Base-by-base conservation (phyloP, 2,888 invertebrate genomes). In the Chaitophorus viminalis region DNA sequence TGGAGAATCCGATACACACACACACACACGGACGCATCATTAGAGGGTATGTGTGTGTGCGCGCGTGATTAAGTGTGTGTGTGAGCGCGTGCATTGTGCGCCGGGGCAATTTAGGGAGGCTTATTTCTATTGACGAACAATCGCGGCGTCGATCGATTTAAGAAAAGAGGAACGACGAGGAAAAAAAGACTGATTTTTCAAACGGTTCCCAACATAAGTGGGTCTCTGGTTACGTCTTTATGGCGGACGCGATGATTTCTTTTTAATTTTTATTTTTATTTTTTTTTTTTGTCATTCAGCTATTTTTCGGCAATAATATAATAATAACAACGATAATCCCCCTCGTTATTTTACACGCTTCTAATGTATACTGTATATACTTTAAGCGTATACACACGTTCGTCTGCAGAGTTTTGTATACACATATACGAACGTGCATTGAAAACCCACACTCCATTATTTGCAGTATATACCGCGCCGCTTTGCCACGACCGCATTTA, bases 181-280 rank as follows among this genome's bases (percentile, higher is more conserved):
- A 36, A 74, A 70, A 77, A 83, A 83, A 76, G 17, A 68, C 39
- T 76, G 84, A 84, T 84, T 76, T 84, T 84, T 84, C 76, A 76
- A 84, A 76, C 76, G 75, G 84, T 84, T 84, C 84, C 84, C 84
- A 84, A 84, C 39, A 65, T 76, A 76, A 76, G 84, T 76, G 84
- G 84, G 84, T 84, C 76, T 84, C 84, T 84, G 84, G 84, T 84
- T 84, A 84, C 84, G 76, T 65, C 70, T 72, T 82, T 82, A 52
- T 82, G 46, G 72, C 82, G 52, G 60, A 81, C 68, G 39, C 60
- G 60, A 60, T 60, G 60, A 60, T 60, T 60, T 60, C 60, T 60
- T 60, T 60, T 21, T 60, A 21, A 6, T 60, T 60, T 60, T 18
- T 54, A 18, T 60, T 60, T n/a, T n/a, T n/a, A n/a, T 78, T 60